Percentiles rank a stretch among this genome's conserved stretches.
Conservation (phyloP, 2,113 vertebrate species). For the Chaetodon auriga region DNA sequence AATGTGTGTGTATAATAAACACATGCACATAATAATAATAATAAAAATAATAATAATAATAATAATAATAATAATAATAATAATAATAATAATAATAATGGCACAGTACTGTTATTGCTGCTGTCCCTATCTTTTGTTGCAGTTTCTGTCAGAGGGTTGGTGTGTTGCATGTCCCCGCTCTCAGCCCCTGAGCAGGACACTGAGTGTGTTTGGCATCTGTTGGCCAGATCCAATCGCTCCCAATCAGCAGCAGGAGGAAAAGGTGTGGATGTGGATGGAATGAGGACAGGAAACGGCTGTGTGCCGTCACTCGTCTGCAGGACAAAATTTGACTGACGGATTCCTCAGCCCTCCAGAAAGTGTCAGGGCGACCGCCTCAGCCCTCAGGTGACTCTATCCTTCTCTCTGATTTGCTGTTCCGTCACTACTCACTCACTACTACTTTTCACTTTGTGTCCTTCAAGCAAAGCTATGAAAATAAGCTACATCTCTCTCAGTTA, state of each 20-base stretch:
- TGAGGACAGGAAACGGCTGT: slow-evolving; percentile 82
- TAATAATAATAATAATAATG: no score
- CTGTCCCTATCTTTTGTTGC: slow-evolving; percentile 36
- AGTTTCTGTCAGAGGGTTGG: slow-evolving; percentile 30
- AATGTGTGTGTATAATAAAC: background rate
- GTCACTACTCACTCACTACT: slow-evolving; percentile 24
- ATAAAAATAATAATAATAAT: background rate
- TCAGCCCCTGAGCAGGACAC: slow-evolving; percentile 54
- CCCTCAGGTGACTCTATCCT: slow-evolving; percentile 74
- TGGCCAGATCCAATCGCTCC: slow-evolving; percentile 76
- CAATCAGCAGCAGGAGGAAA: slow-evolving; percentile 74
- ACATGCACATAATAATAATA: slow-evolving; percentile 14
- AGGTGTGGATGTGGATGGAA: slow-evolving; percentile 84
- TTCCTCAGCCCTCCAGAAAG: slow-evolving; percentile 65
- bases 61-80: no score
- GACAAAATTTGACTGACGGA: slow-evolving; percentile 65
- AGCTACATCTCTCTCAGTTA: slow-evolving; percentile 9
- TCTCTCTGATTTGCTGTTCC: slow-evolving; percentile 26
- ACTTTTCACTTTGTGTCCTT: slow-evolving; percentile 13
- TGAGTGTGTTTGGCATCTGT: slow-evolving; percentile 82
- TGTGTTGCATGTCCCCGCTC: slow-evolving; percentile 62
- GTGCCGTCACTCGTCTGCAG: slow-evolving; percentile 62
- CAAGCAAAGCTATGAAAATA: slow-evolving; percentile 4
- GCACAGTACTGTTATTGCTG: slow-evolving; percentile 21
- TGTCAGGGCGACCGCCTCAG: slow-evolving; percentile 59